A percentile compares a stretch with the other conserved stretches of the same genome.
phyloP scores from a whole-genome alignment of 2,888 invertebrate genomes.

The Machimus rusticus region DNA sequence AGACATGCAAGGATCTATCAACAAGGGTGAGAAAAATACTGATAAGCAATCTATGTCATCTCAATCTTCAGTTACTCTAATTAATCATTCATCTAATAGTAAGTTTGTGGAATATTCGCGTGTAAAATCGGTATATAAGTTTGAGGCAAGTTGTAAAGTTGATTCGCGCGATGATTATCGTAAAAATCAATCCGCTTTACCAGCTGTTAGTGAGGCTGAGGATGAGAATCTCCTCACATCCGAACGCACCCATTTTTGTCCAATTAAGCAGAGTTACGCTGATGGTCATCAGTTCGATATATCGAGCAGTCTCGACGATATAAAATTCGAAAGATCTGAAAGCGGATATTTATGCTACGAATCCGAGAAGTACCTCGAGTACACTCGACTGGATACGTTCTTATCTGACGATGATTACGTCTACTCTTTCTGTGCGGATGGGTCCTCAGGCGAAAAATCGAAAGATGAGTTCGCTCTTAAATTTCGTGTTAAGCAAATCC shows the following conservation, averaged over 20 bases:
- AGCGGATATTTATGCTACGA: constrained; percentile 71
- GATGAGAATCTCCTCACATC: constrained; percentile 78
- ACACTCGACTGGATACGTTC: constrained; percentile 52
- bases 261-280: constrained; percentile 72
- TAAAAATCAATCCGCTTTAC: not conserved
- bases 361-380: constrained; percentile 60
- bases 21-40: constrained; percentile 46
- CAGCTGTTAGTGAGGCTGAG: constrained; percentile 45
- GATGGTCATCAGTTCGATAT: constrained; percentile 80
- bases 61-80: constrained; percentile 50
- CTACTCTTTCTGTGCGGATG: not conserved
- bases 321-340: constrained; percentile 72
- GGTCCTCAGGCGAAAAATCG: not conserved
- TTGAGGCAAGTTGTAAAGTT: constrained; percentile 5
- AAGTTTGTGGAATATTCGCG: constrained; percentile 55
- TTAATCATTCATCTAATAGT: constrained; percentile 55
- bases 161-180: not conserved
- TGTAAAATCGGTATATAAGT: constrained; percentile 50
- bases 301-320: constrained; percentile 68
- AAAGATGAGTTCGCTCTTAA: constrained; percentile 69
- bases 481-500: constrained; percentile 70
- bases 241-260: constrained; percentile 82
- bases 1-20: constrained; percentile 47
- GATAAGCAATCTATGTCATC: constrained; percentile 43
- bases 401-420: constrained; percentile 52